Base-by-base conservation (phyloP, 2,888 invertebrate species). In the Drosophila yooni region DNA sequence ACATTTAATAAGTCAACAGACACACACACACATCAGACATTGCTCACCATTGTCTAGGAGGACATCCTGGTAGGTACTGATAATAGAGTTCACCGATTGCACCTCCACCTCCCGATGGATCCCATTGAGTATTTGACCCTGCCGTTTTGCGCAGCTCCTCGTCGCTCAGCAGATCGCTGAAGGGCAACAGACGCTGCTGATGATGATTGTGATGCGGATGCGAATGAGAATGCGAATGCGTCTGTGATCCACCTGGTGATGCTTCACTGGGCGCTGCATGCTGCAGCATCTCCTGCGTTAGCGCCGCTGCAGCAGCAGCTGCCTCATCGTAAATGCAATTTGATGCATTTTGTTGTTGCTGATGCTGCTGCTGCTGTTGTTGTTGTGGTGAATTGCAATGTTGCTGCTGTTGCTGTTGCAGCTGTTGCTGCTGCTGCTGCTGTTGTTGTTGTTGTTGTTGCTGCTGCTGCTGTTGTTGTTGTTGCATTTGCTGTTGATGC, bases 51-150 rank as follows among this genome's bases (percentile, higher is more conserved):
- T 90, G 61, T 93, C 93, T 21, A 93, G 82, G n/a, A 93, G 73
- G 4, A 91, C 91, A 72, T 93, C 93, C 62, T 93, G 93, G 76
- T 92, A 93, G 46, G 92, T 93, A 69, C 91, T 91, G 31, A 93
- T 92, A 56, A 92, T 91, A 38, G 92, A 91, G 77, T 93, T 92
- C 8, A 94, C 91, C 71, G 94, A 94, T 86, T 95, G 95, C 53
- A 95, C 95, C 83, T 95, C 94, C 10, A 95, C 95, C 65, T 94
- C 94, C 33, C 94, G 93, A 81, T 94, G 94, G 11, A 95, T 93
- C 6, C 95, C 95, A 73, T 94, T 95, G 34, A 95, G 92, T 63
- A 95, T 95, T 88, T 95, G 94, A 36, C 94, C 95, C 0, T n/a
- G 95, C 95, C 7, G 94, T 94, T 80, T 94, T 94, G 57, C 94